Conservation (phyloP, 2,797 vertebrate species). For the Typhlichthys eigenmanni region DNA sequence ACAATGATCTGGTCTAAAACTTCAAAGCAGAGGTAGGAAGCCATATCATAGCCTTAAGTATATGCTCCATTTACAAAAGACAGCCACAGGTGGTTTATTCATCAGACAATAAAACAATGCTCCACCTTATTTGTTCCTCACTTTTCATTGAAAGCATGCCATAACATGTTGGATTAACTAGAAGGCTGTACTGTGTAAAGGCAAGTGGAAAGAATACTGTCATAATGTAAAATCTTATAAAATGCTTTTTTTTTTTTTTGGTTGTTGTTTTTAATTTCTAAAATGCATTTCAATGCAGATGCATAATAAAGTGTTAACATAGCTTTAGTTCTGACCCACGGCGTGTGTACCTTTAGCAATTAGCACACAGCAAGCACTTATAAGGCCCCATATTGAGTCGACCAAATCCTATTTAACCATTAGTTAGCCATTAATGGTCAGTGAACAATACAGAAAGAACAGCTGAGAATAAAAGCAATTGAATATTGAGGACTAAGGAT, state of each 20-base stretch:
- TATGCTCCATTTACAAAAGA: constrained; percentile 61
- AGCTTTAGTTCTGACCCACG: constrained; percentile 15
- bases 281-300: constrained; percentile 5
- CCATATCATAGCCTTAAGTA: constrained; percentile 50
- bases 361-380: constrained; percentile 22
- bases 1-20: constrained; percentile 54
- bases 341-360: constrained; percentile 38
- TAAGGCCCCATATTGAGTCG: constrained; percentile 41
- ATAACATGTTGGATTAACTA: constrained; percentile 54
- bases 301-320: too few relatives aligned
- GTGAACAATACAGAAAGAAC: constrained; percentile 21
- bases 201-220: constrained; percentile 26
- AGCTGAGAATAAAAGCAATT: constrained; percentile 38
- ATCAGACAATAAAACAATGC: constrained; percentile 66
- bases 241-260: constrained; percentile 13
- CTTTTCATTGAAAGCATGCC: constrained; percentile 56
- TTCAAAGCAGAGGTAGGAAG: constrained; percentile 69
- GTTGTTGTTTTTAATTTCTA: constrained; percentile 1
- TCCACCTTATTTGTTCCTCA: constrained; percentile 54
- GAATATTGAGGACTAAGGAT: constrained; percentile 59
- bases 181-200: constrained; percentile 15
- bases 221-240: constrained; percentile 21
- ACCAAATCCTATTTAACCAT: constrained; percentile 38
- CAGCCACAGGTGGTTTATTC: constrained; percentile 66
- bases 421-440: constrained; percentile 48